These are phyloP conservation scores for Drosophila cracens DNA, from an alignment of 2,888 invertebrate genomes.

Conservation along the genomic window DNA sequence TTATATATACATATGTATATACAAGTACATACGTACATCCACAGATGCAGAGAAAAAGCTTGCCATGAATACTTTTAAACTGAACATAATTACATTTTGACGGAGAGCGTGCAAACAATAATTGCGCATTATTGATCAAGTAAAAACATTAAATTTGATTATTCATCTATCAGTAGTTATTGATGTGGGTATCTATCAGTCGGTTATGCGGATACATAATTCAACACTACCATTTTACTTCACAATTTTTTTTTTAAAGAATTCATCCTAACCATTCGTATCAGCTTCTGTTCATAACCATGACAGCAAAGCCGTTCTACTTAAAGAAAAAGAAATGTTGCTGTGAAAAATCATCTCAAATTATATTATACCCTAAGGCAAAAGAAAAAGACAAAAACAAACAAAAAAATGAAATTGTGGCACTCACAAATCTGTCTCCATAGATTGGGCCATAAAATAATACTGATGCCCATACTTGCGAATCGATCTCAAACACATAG, in stretches of 20 bases:
- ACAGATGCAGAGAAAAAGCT: neutral
- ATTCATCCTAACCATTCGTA: neutral
- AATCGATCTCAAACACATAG: constrained; percentile 30
- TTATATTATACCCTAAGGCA: neutral
- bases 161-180: neutral
- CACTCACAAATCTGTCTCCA: neutral
- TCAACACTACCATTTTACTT: neutral
- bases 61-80: neutral
- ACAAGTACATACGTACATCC: neutral
- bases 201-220: neutral
- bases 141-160: neutral
- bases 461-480: constrained; percentile 34
- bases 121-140: neutral
- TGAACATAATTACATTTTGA: neutral
- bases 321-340: neutral
- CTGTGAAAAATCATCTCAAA: constrained; percentile 1
- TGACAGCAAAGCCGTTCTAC: neutral
- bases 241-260: neutral
- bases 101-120: neutral
- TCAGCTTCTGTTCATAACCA: neutral
- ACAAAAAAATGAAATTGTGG: constrained; percentile 6
- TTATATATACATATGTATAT: neutral
- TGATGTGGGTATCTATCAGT: too few species aligned
- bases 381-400: neutral
- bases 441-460: constrained; percentile 46